Percentiles rank a stretch among this genome's conserved stretches.
These are phyloP conservation scores for Phocoena phocoena DNA, from an alignment of 2,113 vertebrate species.

Conservation along the genomic window DNA sequence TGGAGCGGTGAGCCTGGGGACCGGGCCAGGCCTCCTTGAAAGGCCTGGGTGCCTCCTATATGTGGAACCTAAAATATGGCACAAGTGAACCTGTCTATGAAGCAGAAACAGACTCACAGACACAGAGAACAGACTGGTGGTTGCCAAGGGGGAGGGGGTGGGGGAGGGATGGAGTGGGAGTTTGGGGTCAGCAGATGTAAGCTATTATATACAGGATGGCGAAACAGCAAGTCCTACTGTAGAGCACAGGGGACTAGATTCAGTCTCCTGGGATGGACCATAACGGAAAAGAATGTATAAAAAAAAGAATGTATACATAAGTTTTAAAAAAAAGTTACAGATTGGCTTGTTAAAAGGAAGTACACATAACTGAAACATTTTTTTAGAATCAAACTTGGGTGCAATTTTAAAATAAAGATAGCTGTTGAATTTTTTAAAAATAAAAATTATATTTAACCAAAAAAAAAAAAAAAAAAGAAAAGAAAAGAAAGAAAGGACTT, in stretches of 20 bases:
- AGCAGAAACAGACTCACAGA: background rate
- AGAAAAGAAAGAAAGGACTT: background rate
- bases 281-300: background rate
- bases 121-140: background rate
- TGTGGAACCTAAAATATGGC: background rate
- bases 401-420: background rate
- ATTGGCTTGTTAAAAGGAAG: background rate
- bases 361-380: background rate
- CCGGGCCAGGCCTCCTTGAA: background rate
- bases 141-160: background rate
- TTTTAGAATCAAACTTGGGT: background rate
- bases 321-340: background rate
- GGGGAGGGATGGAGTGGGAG: background rate
- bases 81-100: background rate
- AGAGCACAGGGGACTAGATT: background rate
- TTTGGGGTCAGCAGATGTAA: background rate
- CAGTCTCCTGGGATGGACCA: background rate
- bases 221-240: background rate
- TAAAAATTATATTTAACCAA: background rate
- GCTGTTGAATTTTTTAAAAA: background rate
- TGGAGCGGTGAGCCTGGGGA: fast-evolving
- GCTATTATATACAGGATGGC: background rate
- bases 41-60: background rate
- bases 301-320: background rate
- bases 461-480: no score